phyloP scores from a whole-genome alignment of 2,888 invertebrate genomes.

The Lobophora halterata region DNA sequence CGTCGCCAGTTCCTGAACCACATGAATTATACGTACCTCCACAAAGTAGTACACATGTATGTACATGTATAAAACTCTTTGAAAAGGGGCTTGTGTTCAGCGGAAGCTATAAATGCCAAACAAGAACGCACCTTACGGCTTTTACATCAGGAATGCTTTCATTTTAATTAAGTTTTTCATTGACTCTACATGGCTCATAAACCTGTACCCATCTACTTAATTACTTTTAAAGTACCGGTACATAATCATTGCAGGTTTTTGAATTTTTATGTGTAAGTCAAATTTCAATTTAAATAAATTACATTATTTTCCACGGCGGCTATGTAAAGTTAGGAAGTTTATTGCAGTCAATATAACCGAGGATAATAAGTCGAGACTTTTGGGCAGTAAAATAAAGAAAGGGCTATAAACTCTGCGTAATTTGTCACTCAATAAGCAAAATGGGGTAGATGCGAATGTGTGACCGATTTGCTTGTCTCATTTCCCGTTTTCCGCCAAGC shows the following conservation, averaged over 20 bases:
- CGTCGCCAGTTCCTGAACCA: slow-evolving; percentile 5
- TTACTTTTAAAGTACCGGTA: not conserved
- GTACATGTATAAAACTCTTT: slow-evolving; percentile 15
- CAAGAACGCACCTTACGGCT: slow-evolving; percentile 5
- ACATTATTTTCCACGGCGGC: too few relatives aligned
- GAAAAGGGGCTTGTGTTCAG: slow-evolving; percentile 10
- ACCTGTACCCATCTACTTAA: slow-evolving; percentile 9
- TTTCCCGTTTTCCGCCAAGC: too few relatives aligned
- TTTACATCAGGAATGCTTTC: slow-evolving; percentile 3
- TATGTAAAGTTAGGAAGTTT: too few relatives aligned
- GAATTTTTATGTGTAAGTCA: not conserved
- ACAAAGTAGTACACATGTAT: too few relatives aligned
- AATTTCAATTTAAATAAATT: not conserved
- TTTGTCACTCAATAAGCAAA: too few relatives aligned
- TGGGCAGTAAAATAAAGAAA: too few relatives aligned
- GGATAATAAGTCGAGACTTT: too few relatives aligned
- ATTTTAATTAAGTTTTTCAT: slow-evolving; percentile 4
- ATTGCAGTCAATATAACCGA: too few relatives aligned
- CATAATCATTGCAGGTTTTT: not conserved
- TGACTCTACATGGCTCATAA: slow-evolving; percentile 1
- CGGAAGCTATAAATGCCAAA: slow-evolving; percentile 8
- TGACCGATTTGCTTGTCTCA: too few relatives aligned
- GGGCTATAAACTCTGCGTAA: too few relatives aligned
- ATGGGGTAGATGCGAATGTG: too few relatives aligned
- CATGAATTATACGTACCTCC: slow-evolving; percentile 6